A percentile compares a stretch with the other conserved stretches of the same genome.
phyloP scores from a whole-genome alignment of 1,140 invertebrate species.

The Aphidius gifuensis region DNA sequence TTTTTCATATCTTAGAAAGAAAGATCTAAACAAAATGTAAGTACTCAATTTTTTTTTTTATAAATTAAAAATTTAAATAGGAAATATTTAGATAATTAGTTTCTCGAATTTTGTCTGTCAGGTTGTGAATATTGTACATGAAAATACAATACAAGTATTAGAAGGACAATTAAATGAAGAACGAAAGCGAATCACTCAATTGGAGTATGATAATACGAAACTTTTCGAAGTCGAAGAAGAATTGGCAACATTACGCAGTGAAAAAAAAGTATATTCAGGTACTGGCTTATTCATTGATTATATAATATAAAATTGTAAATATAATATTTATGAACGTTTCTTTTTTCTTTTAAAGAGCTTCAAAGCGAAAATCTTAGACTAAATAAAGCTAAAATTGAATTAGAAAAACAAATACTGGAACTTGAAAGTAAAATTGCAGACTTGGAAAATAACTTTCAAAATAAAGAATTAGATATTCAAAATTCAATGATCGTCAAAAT shows the following conservation, averaged over 20 bases:
- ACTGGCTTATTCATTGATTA: neutral
- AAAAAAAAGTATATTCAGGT: slow-evolving; percentile 39
- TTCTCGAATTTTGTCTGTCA: slow-evolving; percentile 21
- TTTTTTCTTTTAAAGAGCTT: slow-evolving; percentile 29
- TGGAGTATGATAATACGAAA: slow-evolving; percentile 56
- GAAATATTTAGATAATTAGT: slow-evolving; percentile 1
- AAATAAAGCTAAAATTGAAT: slow-evolving; percentile 35
- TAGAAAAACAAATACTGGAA: slow-evolving; percentile 46
- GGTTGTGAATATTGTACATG: slow-evolving; percentile 53
- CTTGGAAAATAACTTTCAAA: slow-evolving; percentile 55
- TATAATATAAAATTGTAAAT: neutral
- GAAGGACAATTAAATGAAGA: slow-evolving; percentile 55
- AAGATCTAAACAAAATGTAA: slow-evolving; percentile 51
- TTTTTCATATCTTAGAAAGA: slow-evolving; percentile 51
- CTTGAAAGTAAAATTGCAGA: slow-evolving; percentile 47
- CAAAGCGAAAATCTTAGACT: slow-evolving; percentile 39
- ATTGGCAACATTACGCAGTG: slow-evolving; percentile 45
- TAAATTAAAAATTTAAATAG: neutral
- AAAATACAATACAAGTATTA: slow-evolving; percentile 57
- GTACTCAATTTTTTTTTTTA: slow-evolving; percentile 40
- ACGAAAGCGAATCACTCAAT: slow-evolving; percentile 49
- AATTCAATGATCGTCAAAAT: slow-evolving; percentile 31
- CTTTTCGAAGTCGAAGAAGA: slow-evolving; percentile 60
- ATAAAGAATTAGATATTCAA: slow-evolving; percentile 50
- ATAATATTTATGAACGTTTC: slow-evolving; percentile 10